Conservation (phyloP, 2,888 invertebrate species). For the Chymomyza fuscimana region DNA sequence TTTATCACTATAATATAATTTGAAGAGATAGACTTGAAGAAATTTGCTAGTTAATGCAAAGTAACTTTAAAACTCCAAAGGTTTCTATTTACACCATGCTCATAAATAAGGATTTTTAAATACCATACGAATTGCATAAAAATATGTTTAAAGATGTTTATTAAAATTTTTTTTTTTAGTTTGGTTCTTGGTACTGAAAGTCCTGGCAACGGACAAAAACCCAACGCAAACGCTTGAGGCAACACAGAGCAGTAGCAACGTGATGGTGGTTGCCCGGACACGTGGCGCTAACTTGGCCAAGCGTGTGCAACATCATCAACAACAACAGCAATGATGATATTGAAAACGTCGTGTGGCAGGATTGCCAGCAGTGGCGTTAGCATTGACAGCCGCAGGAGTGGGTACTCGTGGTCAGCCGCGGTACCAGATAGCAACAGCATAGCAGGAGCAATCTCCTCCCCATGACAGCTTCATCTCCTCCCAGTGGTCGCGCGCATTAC, state of each 20-base stretch:
- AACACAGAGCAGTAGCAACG: slow-evolving; percentile 56
- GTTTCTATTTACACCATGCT: too few relatives aligned
- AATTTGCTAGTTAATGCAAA: too few relatives aligned
- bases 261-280: slow-evolving; percentile 47
- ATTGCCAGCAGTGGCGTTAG: slow-evolving; percentile 10
- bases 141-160: not conserved
- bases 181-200: not conserved
- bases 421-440: slow-evolving; percentile 7
- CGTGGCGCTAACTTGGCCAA: slow-evolving; percentile 68
- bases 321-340: slow-evolving; percentile 41
- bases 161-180: not conserved
- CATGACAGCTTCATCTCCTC: not conserved
- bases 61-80: too few relatives aligned
- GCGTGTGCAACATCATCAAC: slow-evolving; percentile 73
- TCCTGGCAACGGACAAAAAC: not conserved
- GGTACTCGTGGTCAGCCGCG: slow-evolving; percentile 68
- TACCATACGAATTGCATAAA: too few relatives aligned
- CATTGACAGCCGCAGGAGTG: slow-evolving; percentile 49
- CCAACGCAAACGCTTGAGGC: slow-evolving; percentile 34
- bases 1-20: too few relatives aligned
- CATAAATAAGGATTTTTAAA: too few relatives aligned
- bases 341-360: slow-evolving; percentile 31
- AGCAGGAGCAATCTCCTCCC: slow-evolving; percentile 13
- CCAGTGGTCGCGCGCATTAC: slow-evolving; percentile 34
- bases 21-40: too few relatives aligned